Conservation (phyloP, 2,888 invertebrate genomes). For the Agrotis segetum region DNA sequence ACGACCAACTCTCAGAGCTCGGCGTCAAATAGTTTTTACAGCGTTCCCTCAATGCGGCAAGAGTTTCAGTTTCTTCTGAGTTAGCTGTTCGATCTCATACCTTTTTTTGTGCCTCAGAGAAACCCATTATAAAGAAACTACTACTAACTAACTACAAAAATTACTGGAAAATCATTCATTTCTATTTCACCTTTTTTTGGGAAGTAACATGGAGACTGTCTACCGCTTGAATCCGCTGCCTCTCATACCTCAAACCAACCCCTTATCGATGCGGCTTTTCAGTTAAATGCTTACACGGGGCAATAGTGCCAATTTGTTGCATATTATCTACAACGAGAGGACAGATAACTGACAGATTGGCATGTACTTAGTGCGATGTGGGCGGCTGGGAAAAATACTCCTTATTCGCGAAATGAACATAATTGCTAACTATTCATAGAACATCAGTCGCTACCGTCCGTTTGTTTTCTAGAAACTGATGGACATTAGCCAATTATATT, state of each 20-base stretch:
- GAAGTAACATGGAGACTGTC: not conserved
- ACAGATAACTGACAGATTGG: slow-evolving; percentile 81
- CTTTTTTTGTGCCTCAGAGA: too few relatives aligned
- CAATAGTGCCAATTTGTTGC: slow-evolving; percentile 87
- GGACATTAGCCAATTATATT: slow-evolving; percentile 52
- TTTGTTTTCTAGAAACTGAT: slow-evolving; percentile 51
- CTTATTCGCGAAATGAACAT: slow-evolving; percentile 58
- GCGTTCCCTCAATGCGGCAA: too few relatives aligned
- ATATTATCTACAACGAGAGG: slow-evolving; percentile 79
- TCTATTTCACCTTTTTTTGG: too few relatives aligned
- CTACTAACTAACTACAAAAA: too few relatives aligned
- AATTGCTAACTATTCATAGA: slow-evolving; percentile 64
- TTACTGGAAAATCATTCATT: too few relatives aligned
- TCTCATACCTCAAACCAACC: slow-evolving; percentile 46
- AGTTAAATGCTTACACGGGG: slow-evolving; percentile 80
- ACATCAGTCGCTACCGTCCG: slow-evolving; percentile 25
- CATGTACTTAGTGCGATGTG: slow-evolving; percentile 76
- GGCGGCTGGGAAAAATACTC: slow-evolving; percentile 72
- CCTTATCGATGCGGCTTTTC: slow-evolving; percentile 79
- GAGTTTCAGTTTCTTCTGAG: too few relatives aligned
- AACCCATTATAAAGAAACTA: too few relatives aligned
- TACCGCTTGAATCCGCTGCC: slow-evolving; percentile 4
- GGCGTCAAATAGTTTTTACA: too few relatives aligned
- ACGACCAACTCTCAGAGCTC: too few relatives aligned
- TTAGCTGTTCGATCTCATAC: too few relatives aligned